These are phyloP conservation scores for Ectobius pallidus DNA, from an alignment of 2,888 invertebrate genomes.

Conservation along the genomic window DNA sequence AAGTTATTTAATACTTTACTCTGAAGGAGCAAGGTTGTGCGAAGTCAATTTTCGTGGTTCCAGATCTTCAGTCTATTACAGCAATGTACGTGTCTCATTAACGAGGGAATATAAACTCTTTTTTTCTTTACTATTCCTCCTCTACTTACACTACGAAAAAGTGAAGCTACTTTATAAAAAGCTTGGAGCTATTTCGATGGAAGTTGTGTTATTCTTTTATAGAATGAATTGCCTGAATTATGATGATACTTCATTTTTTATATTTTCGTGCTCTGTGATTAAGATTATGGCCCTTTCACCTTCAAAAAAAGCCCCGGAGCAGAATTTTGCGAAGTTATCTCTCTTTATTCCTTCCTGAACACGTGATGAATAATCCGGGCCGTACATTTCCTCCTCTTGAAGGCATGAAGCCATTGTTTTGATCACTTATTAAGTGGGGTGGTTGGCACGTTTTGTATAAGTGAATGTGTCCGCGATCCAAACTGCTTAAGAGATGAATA, in stretches of 20 bases:
- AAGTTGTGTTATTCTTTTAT: no score
- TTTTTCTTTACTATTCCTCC: no score
- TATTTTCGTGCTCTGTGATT: background rate
- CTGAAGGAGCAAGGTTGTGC: no score
- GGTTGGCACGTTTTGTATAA: background rate
- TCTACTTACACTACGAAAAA: no score
- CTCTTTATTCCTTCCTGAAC: background rate
- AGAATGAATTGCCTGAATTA: no score
- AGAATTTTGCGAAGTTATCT: background rate
- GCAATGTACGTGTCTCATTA: no score
- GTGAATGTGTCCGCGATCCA: background rate
- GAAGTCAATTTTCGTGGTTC: no score
- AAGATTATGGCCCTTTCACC: background rate
- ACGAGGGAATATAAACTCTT: no score
- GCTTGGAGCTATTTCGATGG: no score
- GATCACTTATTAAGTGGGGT: background rate
- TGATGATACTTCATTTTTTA: background rate
- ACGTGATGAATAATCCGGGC: background rate
- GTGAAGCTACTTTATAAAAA: no score
- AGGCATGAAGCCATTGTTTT: background rate
- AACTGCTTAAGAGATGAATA: background rate
- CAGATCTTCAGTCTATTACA: no score
- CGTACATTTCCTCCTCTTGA: background rate
- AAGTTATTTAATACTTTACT: no score
- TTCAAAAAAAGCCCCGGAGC: background rate